Percentiles rank a stretch among this genome's conserved stretches.
phyloP scores from a whole-genome alignment of 2,797 vertebrate genomes.

The Taenioides sp. region DNA sequence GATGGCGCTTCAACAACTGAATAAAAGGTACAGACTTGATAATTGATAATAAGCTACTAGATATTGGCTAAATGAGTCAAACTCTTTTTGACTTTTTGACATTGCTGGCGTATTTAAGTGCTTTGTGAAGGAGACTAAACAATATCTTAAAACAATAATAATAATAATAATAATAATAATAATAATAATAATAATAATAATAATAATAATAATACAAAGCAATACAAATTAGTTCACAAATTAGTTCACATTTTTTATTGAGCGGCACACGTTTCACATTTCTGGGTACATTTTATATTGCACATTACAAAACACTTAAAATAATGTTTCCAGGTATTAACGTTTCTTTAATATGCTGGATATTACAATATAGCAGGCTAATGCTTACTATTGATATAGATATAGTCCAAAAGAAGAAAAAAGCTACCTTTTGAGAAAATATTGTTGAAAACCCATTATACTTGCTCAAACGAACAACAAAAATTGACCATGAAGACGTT shows the following conservation, averaged over 20 bases:
- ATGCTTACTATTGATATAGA: too few species aligned
- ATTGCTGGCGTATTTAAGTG: too few species aligned
- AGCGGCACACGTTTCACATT: too few species aligned
- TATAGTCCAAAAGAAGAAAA: not conserved
- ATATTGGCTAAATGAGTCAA: not conserved
- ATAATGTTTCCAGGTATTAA: too few species aligned
- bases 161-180: not conserved
- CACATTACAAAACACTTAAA: too few species aligned
- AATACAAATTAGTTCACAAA: not conserved
- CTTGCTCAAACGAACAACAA: not conserved
- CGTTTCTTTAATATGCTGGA: too few species aligned
- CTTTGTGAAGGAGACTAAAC: not conserved
- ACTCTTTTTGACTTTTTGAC: too few species aligned
- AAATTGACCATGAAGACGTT: not conserved
- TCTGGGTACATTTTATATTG: too few species aligned
- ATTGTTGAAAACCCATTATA: not conserved
- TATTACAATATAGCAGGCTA: too few species aligned
- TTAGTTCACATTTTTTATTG: not conserved
- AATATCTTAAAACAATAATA: not conserved
- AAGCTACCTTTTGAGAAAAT: not conserved
- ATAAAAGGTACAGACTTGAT: not conserved
- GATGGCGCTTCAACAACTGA: constrained; percentile 24
- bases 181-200: too few species aligned
- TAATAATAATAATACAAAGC: too few species aligned
- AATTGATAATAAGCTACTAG: not conserved